Percentiles rank a stretch among this genome's conserved stretches.
These are phyloP conservation scores for Clupea harengus DNA, from an alignment of 2,113 vertebrate genomes.

Conservation along the genomic window DNA sequence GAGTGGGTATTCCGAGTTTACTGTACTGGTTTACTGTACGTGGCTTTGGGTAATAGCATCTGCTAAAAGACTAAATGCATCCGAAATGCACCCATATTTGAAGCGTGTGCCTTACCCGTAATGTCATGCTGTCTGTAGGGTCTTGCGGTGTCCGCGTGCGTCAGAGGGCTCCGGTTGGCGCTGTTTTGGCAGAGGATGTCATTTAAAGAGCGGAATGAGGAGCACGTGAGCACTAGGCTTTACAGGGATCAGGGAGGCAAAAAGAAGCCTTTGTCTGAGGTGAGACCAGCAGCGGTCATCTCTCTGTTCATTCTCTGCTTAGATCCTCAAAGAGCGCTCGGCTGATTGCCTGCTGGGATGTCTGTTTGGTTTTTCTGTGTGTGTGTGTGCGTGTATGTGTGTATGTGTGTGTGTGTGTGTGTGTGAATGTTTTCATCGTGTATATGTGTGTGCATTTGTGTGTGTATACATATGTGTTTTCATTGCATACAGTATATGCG, in stretches of 20 bases:
- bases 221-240: constrained; percentile 50
- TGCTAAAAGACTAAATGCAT: background rate
- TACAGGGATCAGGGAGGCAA: constrained; percentile 31
- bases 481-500: too few relatives aligned
- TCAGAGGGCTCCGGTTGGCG: constrained; percentile 31
- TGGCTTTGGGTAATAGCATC: background rate
- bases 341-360: background rate
- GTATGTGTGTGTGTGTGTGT: background rate
- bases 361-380: background rate
- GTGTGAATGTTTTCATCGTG: background rate
- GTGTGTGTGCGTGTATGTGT: background rate
- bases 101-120: constrained; percentile 50
- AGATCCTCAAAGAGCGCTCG: background rate
- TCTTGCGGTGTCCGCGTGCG: constrained; percentile 24
- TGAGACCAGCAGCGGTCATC: background rate
- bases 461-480: too few relatives aligned
- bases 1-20: background rate
- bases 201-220: constrained; percentile 47
- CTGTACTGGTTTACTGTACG: background rate
- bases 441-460: too few relatives aligned
- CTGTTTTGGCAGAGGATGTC: constrained; percentile 29
- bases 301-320: background rate
- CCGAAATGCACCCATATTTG: background rate
- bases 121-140: constrained; percentile 47
- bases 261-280: constrained; percentile 38